Evolutionary conservation across 2,797 vertebrate species (phyloP), one percentile per base, ranked within the genome.

Genomic region (Syndactyla subalaris): DNA sequence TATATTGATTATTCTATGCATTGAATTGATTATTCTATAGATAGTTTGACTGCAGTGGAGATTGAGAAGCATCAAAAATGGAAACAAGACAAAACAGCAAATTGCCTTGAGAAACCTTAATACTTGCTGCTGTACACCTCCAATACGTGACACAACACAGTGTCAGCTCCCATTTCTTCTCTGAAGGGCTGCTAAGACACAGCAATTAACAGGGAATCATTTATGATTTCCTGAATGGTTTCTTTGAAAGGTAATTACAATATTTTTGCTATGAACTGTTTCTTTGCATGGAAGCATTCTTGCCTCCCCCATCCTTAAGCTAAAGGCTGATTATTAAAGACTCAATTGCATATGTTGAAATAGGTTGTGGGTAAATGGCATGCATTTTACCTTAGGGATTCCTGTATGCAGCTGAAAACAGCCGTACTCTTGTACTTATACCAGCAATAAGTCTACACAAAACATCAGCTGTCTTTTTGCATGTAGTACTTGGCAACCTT

Each of bases 1-100:
- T 70, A 23, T 88, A 91, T 86, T 92, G 93, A 85, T 92, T 88
- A 85, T 81, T 77, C 52, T 67, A 9, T 76, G 55, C 1, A 5
- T 57, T 45, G 20, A 32, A 92, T 85, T 80, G 88, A 91, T 92
- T 89, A 52, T 81, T 87, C 81, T 85, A 72, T 73, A 88, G 92
- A 81, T 81, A 93, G 89, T 65, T 93, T 70, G 58, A 32, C 75
- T 82, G 75, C 58, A 73, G 11, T 48, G 39, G 32, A 29, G 65
- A 85, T n/a, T 71, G 62, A 81, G 73, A 84, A 86, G 21, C 36
- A 46, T 68, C 27, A 84, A 52, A 78, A 81, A 43, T 26, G 12
- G 70, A 66, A 92, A 88, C 26, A 62, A 62, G 65, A 27, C 41
- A 91, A 45, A 66, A 46, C 16, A 92, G 46, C 32, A 49, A 77